Percentiles rank a stretch among this genome's conserved stretches.
Evolutionary conservation across 2,113 vertebrate species (phyloP).

Genomic region (Oncorhynchus gorbuscha): DNA sequence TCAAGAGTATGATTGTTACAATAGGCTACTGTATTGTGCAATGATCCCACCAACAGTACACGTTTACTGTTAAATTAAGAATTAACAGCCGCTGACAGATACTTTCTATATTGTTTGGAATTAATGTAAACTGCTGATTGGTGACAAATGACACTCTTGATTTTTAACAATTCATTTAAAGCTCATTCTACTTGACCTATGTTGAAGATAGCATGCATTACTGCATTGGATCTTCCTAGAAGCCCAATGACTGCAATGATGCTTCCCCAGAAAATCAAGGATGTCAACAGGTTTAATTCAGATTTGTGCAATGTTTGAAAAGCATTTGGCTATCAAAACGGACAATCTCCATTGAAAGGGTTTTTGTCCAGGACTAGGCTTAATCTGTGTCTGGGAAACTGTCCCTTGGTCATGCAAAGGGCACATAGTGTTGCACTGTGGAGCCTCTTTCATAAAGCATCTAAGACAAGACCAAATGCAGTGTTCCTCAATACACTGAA

Average conservation of each 20-base stretch:
- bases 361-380: no score
- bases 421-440: background rate
- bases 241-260: background rate
- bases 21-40: background rate
- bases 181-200: background rate
- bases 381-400: no score
- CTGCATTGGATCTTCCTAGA: background rate
- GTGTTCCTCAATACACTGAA: background rate
- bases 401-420: background rate
- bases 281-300: background rate
- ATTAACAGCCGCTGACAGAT: background rate
- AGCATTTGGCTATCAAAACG: no score
- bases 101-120: background rate
- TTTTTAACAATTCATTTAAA: background rate
- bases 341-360: no score
- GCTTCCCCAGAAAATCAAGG: background rate
- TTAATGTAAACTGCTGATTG: background rate
- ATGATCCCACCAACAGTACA: background rate
- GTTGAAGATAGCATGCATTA: background rate
- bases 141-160: background rate
- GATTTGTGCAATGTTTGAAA: background rate
- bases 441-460: background rate
- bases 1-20: no score
- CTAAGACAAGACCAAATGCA: background rate
- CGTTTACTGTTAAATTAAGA: background rate